phyloP scores from a whole-genome alignment of 2,797 vertebrate genomes.

The Merluccius polli region DNA sequence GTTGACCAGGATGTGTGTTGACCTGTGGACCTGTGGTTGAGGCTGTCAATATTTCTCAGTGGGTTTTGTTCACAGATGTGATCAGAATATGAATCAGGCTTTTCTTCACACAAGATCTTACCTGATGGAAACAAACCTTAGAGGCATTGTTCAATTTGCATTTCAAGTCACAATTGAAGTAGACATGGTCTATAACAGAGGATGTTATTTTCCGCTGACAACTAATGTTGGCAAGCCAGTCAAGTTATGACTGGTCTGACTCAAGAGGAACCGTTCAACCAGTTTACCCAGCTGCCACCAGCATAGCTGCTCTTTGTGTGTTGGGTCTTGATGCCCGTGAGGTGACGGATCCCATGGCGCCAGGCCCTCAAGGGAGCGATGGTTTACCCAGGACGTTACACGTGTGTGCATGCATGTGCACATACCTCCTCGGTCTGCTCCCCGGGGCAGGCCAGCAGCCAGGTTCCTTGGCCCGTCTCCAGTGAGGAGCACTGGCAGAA shows the following conservation, averaged over 20 bases:
- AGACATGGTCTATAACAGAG: background rate
- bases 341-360: too few species aligned
- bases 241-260: background rate
- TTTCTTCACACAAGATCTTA: too few species aligned
- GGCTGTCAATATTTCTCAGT: too few species aligned
- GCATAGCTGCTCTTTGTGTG: too few species aligned
- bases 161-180: too few species aligned
- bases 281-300: background rate
- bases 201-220: background rate
- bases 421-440: conserved; percentile 77
- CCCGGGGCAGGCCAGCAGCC: conserved; percentile 82
- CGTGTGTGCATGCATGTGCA: background rate
- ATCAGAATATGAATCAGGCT: too few species aligned
- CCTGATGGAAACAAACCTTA: too few species aligned
- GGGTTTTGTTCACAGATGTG: too few species aligned
- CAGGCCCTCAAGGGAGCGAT: too few species aligned
- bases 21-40: background rate
- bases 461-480: conserved; percentile 52
- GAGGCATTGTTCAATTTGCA: too few species aligned
- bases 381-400: too few species aligned
- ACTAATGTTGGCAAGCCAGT: background rate
- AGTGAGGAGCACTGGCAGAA: conserved; percentile 87
- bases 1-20: background rate
- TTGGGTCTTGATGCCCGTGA: too few species aligned
- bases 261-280: background rate